Evolutionary conservation across 2,888 invertebrate genomes (phyloP).

Genomic region (Drosophila bunnanda): DNA sequence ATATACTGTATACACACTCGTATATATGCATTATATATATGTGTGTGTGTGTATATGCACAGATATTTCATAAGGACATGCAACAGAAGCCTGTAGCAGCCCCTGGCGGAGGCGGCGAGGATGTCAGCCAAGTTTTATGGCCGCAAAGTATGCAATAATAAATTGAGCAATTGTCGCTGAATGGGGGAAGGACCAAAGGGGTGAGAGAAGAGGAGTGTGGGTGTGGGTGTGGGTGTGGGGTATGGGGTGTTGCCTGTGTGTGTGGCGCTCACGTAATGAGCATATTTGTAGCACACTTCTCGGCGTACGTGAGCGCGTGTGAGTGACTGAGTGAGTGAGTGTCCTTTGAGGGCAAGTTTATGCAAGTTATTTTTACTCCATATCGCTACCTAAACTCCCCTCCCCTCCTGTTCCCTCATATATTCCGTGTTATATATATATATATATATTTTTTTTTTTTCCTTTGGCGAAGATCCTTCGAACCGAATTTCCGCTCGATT

Average conservation of each 20-base stretch:
- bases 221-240: too few species aligned
- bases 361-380: constrained; percentile 70
- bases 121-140: constrained; percentile 57
- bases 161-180: constrained; percentile 73
- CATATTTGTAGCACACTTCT: constrained; percentile 78
- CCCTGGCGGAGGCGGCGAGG: constrained; percentile 8
- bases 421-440: too few species aligned
- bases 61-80: constrained; percentile 35
- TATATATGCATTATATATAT: neutral
- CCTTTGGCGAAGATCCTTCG: constrained; percentile 4
- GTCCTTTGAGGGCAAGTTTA: constrained; percentile 75
- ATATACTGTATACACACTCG: neutral
- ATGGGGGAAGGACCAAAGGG: constrained; percentile 8
- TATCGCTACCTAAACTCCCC: neutral
- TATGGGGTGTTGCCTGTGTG: constrained; percentile 40
- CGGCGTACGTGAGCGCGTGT: constrained; percentile 44
- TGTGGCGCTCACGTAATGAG: constrained; percentile 74
- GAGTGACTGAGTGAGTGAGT: constrained; percentile 42
- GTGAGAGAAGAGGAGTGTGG: neutral
- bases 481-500: constrained; percentile 39
- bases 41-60: neutral
- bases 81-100: constrained; percentile 27
- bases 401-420: neutral
- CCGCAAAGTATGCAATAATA: constrained; percentile 77
- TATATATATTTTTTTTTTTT: constrained; percentile 5